Conservation (phyloP, 2,797 vertebrate genomes). For the Calcarius lapponicus region DNA sequence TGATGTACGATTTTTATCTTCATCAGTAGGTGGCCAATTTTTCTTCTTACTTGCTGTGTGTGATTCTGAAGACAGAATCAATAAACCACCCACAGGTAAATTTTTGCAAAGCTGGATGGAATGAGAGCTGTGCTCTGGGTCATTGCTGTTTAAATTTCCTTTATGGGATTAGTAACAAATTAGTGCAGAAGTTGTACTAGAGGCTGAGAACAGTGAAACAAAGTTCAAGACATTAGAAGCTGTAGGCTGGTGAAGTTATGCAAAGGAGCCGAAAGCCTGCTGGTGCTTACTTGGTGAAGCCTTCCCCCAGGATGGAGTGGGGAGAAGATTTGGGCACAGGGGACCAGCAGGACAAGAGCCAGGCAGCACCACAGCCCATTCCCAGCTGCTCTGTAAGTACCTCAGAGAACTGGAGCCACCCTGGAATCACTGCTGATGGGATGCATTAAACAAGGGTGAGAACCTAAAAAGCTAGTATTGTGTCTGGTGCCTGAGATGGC, state of each 20-base stretch:
- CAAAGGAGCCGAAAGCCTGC: neutral
- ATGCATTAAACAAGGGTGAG: neutral
- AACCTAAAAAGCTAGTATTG: neutral
- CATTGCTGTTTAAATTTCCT: neutral
- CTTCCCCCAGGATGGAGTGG: neutral
- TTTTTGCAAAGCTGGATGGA: neutral
- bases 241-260: neutral
- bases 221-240: neutral
- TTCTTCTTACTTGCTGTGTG: neutral
- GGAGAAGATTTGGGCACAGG: neutral
- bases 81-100: neutral
- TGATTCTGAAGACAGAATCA: neutral
- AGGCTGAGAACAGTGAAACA: neutral
- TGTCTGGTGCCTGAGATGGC: neutral
- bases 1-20: neutral
- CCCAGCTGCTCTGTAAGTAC: neutral
- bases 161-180: neutral
- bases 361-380: neutral
- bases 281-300: neutral
- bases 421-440: neutral
- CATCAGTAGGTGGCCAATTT: neutral
- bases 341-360: neutral
- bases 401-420: neutral
- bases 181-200: neutral
- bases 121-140: accelerated